Percentiles rank a stretch among this genome's conserved stretches.
phyloP scores from a whole-genome alignment of 1,140 invertebrate species.

The Drosophila pallidifrons region DNA sequence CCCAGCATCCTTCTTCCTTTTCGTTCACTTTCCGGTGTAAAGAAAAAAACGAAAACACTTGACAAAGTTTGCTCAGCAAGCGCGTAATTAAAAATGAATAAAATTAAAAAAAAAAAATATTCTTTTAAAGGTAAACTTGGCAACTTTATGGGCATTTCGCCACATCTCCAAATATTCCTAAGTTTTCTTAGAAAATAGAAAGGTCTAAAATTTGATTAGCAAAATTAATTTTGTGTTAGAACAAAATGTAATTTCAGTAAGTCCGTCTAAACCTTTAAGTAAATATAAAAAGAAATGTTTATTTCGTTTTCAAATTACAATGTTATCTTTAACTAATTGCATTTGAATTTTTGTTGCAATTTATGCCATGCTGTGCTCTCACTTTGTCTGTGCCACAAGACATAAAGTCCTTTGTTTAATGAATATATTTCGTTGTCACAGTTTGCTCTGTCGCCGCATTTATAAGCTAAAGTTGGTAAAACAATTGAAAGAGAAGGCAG shows the following conservation, averaged over 20 bases:
- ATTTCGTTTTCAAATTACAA: no score
- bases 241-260: no score
- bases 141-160: background rate
- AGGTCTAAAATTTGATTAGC: no score
- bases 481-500: conserved; percentile 39
- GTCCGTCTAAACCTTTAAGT: no score
- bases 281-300: no score
- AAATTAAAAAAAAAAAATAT: conserved; percentile 17
- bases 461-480: conserved; percentile 40
- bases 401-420: conserved; percentile 48
- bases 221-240: no score
- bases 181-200: no score
- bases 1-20: background rate
- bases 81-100: conserved; percentile 63
- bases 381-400: background rate
- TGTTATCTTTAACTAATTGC: no score
- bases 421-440: conserved; percentile 15
- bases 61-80: conserved; percentile 59
- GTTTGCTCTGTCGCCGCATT: conserved; percentile 26
- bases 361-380: background rate
- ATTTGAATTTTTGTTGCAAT: no score
- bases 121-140: conserved; percentile 2
- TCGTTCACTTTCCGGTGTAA: conserved; percentile 7
- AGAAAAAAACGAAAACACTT: conserved; percentile 52
- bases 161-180: background rate